These are phyloP conservation scores for Otis tarda DNA, from an alignment of 2,113 vertebrate genomes.

Conservation along the genomic window DNA sequence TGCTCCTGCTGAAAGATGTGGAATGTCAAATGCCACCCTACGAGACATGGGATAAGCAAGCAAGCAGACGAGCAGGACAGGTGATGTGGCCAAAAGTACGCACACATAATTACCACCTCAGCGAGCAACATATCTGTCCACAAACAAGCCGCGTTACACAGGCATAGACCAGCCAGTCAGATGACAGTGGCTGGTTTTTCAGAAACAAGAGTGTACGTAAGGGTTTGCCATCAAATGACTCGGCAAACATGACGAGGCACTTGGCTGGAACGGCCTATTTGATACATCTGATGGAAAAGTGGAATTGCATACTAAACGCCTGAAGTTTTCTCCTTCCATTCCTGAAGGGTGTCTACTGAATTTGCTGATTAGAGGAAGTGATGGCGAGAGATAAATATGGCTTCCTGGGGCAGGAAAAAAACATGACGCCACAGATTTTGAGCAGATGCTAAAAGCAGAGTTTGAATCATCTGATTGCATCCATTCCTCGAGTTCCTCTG, in stretches of 20 bases:
- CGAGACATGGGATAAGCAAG: not conserved
- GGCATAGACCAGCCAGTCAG: not conserved
- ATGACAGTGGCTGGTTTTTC: not conserved
- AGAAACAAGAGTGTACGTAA: not conserved
- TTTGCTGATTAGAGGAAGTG: conserved; percentile 53
- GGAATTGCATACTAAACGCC: not conserved
- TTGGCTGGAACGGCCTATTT: not conserved
- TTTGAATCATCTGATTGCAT: conserved; percentile 35
- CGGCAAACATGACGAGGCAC: not conserved
- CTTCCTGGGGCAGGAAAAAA: conserved; percentile 15
- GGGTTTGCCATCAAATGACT: not conserved
- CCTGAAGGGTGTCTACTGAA: conserved; percentile 12
- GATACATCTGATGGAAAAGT: not conserved
- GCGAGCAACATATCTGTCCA: not conserved
- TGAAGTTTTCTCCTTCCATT: conserved; percentile 10
- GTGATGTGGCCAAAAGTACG: conserved; percentile 24
- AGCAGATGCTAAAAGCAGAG: conserved; percentile 29
- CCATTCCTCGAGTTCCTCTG: conserved; percentile 56
- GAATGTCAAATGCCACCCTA: not conserved
- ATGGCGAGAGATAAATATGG: conserved; percentile 44
- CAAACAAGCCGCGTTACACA: not conserved
- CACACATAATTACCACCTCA: not conserved
- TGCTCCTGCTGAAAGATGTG: not conserved
- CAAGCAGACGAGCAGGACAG: not conserved
- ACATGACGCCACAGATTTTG: not conserved